Conservation (phyloP, 2,888 invertebrate genomes). For the Lycophotia porphyrea region DNA sequence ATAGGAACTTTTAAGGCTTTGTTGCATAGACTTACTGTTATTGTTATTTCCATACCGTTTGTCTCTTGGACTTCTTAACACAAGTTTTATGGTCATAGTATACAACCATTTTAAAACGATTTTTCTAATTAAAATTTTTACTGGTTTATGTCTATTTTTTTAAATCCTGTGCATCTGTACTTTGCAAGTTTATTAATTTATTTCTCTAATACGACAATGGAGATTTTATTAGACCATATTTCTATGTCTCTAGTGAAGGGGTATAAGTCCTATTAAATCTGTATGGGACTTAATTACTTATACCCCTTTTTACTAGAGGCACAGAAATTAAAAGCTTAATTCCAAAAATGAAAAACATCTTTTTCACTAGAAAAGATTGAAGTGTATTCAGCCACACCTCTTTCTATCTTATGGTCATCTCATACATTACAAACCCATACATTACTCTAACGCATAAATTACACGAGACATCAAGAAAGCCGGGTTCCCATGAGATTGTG, state of each 20-base stretch:
- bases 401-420: conserved; percentile 6
- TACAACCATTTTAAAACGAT: not conserved
- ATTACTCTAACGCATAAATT: conserved; percentile 48
- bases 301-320: too few species aligned
- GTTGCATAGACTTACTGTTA: not conserved
- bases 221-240: not conserved
- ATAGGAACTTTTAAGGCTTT: not conserved
- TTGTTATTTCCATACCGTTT: not conserved
- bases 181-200: not conserved
- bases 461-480: conserved; percentile 39
- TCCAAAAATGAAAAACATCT: not conserved
- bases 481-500: conserved; percentile 58
- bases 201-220: not conserved
- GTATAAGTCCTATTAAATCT: too few species aligned
- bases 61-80: not conserved
- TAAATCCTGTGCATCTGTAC: not conserved
- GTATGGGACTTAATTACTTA: too few species aligned
- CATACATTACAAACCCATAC: conserved; percentile 1
- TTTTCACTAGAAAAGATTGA: not conserved
- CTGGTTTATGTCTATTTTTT: not conserved
- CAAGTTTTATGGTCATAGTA: not conserved
- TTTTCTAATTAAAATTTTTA: not conserved
- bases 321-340: too few species aligned
- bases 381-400: not conserved
- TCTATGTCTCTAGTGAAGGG: too few species aligned